Conservation (phyloP, 2,797 vertebrate species). For the Anomalospiza imberbis region DNA sequence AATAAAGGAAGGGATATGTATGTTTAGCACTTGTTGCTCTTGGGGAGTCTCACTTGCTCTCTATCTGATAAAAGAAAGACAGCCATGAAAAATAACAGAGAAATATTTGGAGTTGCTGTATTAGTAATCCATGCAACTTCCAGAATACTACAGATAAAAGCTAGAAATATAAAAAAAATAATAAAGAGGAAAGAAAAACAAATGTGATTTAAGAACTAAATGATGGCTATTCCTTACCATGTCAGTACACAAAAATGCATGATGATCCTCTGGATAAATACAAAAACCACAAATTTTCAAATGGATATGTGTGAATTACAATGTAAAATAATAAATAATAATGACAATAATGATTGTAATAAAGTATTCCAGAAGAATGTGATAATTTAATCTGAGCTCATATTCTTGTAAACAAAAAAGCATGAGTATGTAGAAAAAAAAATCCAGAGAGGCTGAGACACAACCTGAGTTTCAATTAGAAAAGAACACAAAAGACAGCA, state of each 20-base stretch:
- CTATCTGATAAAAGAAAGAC: conserved; percentile 28
- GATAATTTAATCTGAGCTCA: neutral
- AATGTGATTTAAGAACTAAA: conserved; percentile 20
- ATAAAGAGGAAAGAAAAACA: conserved; percentile 27
- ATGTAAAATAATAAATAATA: neutral
- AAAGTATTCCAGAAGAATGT: neutral
- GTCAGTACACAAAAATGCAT: neutral
- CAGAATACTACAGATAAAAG: conserved; percentile 19
- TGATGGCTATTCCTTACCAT: conserved; percentile 17
- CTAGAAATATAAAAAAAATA: conserved; percentile 38
- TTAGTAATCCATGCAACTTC: conserved; percentile 36
- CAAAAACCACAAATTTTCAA: neutral
- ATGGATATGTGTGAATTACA: neutral
- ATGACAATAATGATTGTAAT: no score
- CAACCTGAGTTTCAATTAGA: neutral
- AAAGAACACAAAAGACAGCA: conserved; percentile 2
- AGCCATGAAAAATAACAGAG: conserved; percentile 25
- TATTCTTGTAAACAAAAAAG: neutral
- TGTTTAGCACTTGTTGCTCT: neutral
- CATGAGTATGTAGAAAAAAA: neutral
- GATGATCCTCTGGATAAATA: neutral
- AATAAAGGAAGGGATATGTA: neutral
- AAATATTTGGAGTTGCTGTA: conserved; percentile 17
- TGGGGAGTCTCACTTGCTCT: neutral
- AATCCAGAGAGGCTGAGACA: neutral